phyloP scores from a whole-genome alignment of 2,113 vertebrate species.

The Eretmochelys imbricata region DNA sequence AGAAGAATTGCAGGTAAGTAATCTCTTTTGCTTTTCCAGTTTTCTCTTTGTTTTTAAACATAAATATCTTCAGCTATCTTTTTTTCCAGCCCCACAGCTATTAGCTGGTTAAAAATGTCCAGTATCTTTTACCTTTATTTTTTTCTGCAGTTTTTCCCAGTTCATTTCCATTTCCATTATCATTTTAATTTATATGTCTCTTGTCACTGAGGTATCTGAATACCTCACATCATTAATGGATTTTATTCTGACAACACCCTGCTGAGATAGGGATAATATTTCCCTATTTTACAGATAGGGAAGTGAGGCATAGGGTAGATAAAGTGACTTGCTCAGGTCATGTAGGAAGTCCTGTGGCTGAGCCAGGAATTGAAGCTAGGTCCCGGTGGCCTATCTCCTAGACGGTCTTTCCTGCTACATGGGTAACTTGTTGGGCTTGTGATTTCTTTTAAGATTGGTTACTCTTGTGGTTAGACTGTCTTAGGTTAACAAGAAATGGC shows the following conservation, averaged over 20 bases:
- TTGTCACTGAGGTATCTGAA: background rate
- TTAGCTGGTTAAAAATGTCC: background rate
- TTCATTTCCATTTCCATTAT: background rate
- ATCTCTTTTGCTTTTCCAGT: background rate
- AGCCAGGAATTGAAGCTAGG: background rate
- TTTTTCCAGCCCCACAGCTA: background rate
- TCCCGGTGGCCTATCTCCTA: background rate
- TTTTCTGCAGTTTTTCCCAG: background rate
- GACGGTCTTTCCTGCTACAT: background rate
- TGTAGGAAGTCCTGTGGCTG: background rate
- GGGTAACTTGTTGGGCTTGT: background rate
- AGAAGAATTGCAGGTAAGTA: background rate
- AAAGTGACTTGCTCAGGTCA: background rate
- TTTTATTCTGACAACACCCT: background rate
- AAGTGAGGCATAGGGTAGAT: background rate
- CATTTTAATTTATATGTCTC: background rate
- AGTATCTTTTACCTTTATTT: background rate
- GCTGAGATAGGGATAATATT: background rate
- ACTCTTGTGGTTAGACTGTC: background rate
- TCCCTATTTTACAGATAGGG: background rate
- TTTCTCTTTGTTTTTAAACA: background rate
- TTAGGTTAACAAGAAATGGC: background rate
- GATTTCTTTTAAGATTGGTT: background rate
- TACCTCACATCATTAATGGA: background rate
- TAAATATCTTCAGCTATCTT: background rate